Base-by-base conservation (phyloP, 2,888 invertebrate genomes). In the Dryocosmus kuriphilus region DNA sequence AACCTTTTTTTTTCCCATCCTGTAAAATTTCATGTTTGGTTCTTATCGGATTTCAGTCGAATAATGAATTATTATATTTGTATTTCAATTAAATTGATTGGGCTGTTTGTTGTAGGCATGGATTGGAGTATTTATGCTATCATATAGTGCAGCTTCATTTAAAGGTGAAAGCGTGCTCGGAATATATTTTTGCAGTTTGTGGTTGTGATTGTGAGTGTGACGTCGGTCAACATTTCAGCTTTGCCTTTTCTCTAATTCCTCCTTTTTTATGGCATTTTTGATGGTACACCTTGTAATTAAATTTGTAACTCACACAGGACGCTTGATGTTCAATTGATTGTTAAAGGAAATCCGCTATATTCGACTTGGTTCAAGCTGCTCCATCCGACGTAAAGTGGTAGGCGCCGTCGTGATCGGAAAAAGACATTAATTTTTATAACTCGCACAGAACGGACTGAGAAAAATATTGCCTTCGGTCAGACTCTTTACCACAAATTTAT, bases 341-440 rank as follows among this genome's bases (percentile, higher is more conserved):
- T 71, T 71, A 51, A 51, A 71, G 71, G 30, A 51, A 32, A 51
- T 51, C 51, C 27, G 30, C 71, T 46, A 41, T 24, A 41, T 27
- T 67, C 38, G 7, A 67, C 67, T 67, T 30, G 19, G 67, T 41
- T 67, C 46, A 67, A 67, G 67, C 24, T 67, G 19, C 19, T 27
- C 14, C 51, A 71, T 71, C 30, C 19, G 32, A 71, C 51, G 71
- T 71, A 30, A 67, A 71, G 57, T 71, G 46, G 51, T 71, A 51
- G 71, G 32, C 32, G 71, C 71, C 71, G 27, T 51, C 51, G 30
- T 32, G 71, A 71, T 51, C 51, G 51, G n/a, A 71, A 30, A 71
- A 71, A 19, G 30, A 71, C 51, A 71, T 71, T 71, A 71, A 51
- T 71, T 71, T 71, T 71, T 51, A 51, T 71, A 71, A 71, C 71